Percentiles rank a stretch among this genome's conserved stretches.
Evolutionary conservation across 1,140 invertebrate species (phyloP).

Genomic region (Eupristina koningsbergeri): DNA sequence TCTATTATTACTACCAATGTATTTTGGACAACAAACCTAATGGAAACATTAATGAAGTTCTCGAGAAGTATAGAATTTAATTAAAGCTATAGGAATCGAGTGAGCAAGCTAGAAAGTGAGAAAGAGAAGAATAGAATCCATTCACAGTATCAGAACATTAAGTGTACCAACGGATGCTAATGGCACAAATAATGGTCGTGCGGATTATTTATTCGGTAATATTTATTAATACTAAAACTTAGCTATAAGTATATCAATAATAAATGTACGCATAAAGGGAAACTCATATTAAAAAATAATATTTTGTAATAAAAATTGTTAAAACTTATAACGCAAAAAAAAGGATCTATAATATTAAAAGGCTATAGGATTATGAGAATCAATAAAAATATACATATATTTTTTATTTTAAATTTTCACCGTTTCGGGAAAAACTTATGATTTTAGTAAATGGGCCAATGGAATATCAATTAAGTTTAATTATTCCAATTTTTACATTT

Average conservation of each 20-base stretch:
- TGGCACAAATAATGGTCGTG: slow-evolving; percentile 18
- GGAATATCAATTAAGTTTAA: no score
- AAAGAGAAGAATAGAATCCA: slow-evolving; percentile 23
- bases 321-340: neutral
- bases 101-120: slow-evolving; percentile 10
- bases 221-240: neutral
- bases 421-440: no score
- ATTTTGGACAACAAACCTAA: slow-evolving; percentile 29
- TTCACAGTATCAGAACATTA: neutral
- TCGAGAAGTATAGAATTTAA: slow-evolving; percentile 31
- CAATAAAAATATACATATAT: no score
- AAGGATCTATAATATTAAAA: neutral
- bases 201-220: neutral
- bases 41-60: slow-evolving; percentile 47
- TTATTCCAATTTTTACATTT: no score
- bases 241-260: no score
- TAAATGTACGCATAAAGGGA: no score
- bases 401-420: no score
- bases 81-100: slow-evolving; percentile 42
- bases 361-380: no score
- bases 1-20: slow-evolving; percentile 28
- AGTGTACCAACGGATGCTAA: slow-evolving; percentile 40
- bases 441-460: no score
- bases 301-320: neutral
- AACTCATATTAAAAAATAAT: no score